Base-by-base conservation (phyloP, 1,140 invertebrate species). In the Lepidurus arcticus region DNA sequence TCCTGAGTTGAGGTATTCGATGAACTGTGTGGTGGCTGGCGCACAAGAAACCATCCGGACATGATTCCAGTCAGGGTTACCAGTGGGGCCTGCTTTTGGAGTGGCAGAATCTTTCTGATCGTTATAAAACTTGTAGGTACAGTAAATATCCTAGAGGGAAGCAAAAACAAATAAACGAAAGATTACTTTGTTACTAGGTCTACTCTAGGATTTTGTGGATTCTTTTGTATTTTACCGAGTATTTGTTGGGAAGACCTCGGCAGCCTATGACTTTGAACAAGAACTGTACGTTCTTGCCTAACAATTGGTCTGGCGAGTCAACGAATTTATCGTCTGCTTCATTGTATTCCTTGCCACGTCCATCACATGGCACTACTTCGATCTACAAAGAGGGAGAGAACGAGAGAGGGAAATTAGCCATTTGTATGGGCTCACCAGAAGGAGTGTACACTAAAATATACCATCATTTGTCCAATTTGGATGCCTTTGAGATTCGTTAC, bases 11-110 rank as follows among this genome's bases (percentile, higher is more conserved):
- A 90, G 82, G 81, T 88, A 89, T 24, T 88, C 84, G 2, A 89
- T 81, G 7, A 87, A 80, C 87, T 87, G 84, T 78, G 85, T 81
- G 9, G 87, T 88, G 43, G 84, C 86, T 43, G 85, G 84, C 34
- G 80, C 79, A 80, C 85, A 87, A 43, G 82, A 82, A 82, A 86
- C 86, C 44, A 85, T 80, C 82, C 87, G 85, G 77, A 84, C 83
- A 81, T 88, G 85, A 79, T 86, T 87, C 84, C 88, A 90, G 78
- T 87, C 85, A 7, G 89, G 88, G 82, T 89, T 89, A 21, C 81
- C 82, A 10, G 87, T 87, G 74, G 86, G 85, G 10, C 82, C 81
- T 3, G 88, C 82, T 21, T 82, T 83, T 74, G 85, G 84, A 1
- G 89, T 89, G 44, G 79, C 79, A 2, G 83, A 83, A 11, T 86